phyloP scores from a whole-genome alignment of 2,888 invertebrate genomes.

The Ophion ellenae region DNA sequence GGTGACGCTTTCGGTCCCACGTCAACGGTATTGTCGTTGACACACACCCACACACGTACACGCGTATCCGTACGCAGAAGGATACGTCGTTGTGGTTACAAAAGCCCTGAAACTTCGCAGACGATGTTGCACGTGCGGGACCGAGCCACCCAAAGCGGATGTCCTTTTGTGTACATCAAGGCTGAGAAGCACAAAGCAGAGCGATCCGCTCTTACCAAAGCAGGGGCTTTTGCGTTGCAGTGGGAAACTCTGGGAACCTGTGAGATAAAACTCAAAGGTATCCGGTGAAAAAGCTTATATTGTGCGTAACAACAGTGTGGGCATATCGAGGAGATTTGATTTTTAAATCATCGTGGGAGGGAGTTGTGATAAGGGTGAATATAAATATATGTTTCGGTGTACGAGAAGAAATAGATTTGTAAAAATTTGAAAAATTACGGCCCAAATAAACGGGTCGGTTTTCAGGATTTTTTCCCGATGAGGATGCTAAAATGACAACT shows the following conservation, averaged over 20 bases:
- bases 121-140: not conserved
- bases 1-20: not conserved
- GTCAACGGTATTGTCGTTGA: constrained; percentile 29
- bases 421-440: too few species aligned
- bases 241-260: not conserved
- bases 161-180: constrained; percentile 11
- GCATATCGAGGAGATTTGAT: too few species aligned
- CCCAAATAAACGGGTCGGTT: too few species aligned
- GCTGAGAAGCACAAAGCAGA: not conserved
- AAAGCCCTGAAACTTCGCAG: constrained; percentile 32
- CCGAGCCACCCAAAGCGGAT: constrained; percentile 16
- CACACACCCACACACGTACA: not conserved
- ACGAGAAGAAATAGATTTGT: too few species aligned
- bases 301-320: too few species aligned
- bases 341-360: too few species aligned
- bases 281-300: too few species aligned
- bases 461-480: too few species aligned
- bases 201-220: not conserved
- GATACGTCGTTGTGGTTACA: not conserved
- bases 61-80: not conserved
- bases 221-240: not conserved
- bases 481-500: too few species aligned
- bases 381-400: too few species aligned
- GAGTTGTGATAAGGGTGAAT: too few species aligned
- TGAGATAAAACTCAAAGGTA: too few species aligned